These are phyloP conservation scores for Hippopotamyrus pictus DNA, from an alignment of 2,797 vertebrate genomes.

Conservation along the genomic window DNA sequence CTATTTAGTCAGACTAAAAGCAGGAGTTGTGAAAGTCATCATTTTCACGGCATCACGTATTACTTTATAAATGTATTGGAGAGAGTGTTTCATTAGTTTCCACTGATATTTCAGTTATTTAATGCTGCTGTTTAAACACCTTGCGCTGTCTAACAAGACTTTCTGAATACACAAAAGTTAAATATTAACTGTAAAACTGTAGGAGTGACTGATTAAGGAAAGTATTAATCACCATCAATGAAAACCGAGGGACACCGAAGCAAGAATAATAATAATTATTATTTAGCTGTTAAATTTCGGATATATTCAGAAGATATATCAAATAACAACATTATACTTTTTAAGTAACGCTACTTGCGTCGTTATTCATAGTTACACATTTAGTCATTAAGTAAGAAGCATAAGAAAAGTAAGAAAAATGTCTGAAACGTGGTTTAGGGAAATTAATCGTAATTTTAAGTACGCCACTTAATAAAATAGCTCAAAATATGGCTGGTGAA, in stretches of 20 bases:
- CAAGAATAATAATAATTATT: neutral
- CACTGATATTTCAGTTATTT: neutral
- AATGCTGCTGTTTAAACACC: neutral
- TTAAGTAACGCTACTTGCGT: neutral
- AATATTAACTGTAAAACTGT: neutral
- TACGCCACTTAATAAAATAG: neutral
- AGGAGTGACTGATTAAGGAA: neutral
- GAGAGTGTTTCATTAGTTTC: neutral
- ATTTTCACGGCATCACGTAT: neutral
- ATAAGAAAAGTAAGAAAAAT: neutral
- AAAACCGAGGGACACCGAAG: neutral
- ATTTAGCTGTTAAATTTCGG: neutral
- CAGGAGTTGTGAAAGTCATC: neutral
- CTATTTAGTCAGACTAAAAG: neutral
- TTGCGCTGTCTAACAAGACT: neutral
- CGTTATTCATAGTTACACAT: neutral
- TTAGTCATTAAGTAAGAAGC: neutral
- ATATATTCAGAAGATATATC: neutral
- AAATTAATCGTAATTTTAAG: neutral
- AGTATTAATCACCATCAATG: neutral
- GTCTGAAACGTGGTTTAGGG: neutral
- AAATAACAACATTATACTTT: neutral
- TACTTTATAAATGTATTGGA: neutral
- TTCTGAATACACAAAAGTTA: neutral
- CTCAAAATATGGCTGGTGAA: neutral